phyloP scores from a whole-genome alignment of 2,888 invertebrate genomes.

The Diploptera punctata region DNA sequence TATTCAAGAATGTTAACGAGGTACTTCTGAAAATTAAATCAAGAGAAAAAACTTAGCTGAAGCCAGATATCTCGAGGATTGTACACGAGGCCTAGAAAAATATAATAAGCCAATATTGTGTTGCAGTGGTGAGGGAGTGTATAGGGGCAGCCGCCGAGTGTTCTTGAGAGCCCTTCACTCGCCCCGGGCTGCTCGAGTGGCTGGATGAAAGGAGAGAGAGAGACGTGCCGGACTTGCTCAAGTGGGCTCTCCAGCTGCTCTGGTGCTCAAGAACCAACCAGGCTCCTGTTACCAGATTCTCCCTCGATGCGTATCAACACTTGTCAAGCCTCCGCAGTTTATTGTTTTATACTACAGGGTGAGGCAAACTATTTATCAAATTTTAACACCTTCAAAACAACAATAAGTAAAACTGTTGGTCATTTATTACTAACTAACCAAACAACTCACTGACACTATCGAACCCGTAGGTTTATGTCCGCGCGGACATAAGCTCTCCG shows the following conservation, averaged over 20 bases:
- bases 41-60: too few relatives aligned
- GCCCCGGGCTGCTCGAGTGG: slow-evolving; percentile 10
- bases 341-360: not conserved
- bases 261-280: not conserved
- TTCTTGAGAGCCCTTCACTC: slow-evolving; percentile 28
- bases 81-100: slow-evolving; percentile 2
- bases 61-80: not conserved
- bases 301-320: not conserved
- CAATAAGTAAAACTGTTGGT: too few relatives aligned
- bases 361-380: too few relatives aligned
- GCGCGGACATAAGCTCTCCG: too few relatives aligned
- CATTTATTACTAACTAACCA: too few relatives aligned
- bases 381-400: too few relatives aligned
- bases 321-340: not conserved
- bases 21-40: too few relatives aligned
- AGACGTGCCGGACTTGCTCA: slow-evolving; percentile 30
- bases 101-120: slow-evolving; percentile 17
- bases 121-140: not conserved
- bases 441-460: too few relatives aligned
- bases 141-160: slow-evolving; percentile 20
- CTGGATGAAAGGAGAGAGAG: slow-evolving; percentile 26
- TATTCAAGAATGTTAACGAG: too few relatives aligned
- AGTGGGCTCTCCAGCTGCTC: not conserved
- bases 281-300: not conserved
- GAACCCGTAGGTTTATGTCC: too few relatives aligned